Evolutionary conservation across 1,140 invertebrate genomes (phyloP).

Genomic region (Drosophila triauraria): DNA sequence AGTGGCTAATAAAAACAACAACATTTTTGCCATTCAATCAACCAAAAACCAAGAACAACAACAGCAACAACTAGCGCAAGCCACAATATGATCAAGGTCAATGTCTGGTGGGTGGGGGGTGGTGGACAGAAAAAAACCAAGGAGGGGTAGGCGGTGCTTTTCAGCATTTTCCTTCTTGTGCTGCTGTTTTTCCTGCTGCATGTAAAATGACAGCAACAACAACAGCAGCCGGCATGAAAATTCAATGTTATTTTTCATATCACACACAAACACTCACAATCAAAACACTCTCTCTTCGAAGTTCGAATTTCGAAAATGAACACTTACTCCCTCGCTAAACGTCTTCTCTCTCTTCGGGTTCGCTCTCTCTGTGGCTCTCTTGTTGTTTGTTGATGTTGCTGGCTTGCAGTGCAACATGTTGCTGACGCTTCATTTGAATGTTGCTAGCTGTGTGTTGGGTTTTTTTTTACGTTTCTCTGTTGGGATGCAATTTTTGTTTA

Average conservation of each 20-base stretch:
- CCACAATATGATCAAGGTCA: conserved; percentile 75
- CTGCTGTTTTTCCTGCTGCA: conserved; percentile 67
- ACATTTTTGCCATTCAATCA: conserved; percentile 21
- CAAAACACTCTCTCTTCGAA: conserved; percentile 27
- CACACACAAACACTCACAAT: conserved; percentile 9
- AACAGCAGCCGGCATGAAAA: conserved; percentile 55
- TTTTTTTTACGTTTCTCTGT: conserved; percentile 5
- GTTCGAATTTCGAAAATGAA: conserved; percentile 74
- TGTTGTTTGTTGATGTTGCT: conserved; percentile 33
- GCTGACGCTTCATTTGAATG: conserved; percentile 33
- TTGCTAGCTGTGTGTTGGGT: conserved; percentile 25
- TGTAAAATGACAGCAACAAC: conserved; percentile 64
- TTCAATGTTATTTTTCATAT: conserved; percentile 55
- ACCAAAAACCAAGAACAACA: conserved; percentile 14
- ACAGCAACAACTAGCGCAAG: conserved; percentile 34
- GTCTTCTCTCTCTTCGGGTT: background rate
- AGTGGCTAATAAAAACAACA: background rate
- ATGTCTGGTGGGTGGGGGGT: conserved; percentile 67
- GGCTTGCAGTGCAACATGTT: conserved; percentile 37
- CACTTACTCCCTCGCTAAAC: conserved; percentile 9
- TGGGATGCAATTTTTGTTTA: conserved; percentile 56
- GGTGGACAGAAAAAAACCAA: background rate
- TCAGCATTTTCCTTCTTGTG: conserved; percentile 63
- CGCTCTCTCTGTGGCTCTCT: conserved; percentile 11
- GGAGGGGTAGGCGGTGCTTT: conserved; percentile 25